phyloP scores from a whole-genome alignment of 2,888 invertebrate genomes.

The Ectemnius cavifrons region DNA sequence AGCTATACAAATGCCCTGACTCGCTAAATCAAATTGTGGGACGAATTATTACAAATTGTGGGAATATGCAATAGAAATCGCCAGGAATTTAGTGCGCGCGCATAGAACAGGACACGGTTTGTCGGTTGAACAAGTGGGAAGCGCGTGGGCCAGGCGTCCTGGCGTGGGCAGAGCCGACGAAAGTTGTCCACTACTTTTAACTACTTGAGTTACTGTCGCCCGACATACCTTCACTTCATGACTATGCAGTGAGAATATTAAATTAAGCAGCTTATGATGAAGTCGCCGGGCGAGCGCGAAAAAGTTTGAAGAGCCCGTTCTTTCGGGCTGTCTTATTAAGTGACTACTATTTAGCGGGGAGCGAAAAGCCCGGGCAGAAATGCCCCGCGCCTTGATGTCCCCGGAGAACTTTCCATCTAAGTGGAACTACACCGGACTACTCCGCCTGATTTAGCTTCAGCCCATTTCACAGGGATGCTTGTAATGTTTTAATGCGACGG shows the following conservation, averaged over 20 bases:
- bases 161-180: not conserved
- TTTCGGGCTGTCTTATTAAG: constrained; percentile 12
- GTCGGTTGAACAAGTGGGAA: constrained; percentile 1
- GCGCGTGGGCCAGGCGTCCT: constrained; percentile 4
- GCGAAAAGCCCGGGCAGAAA: not conserved
- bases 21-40: not conserved
- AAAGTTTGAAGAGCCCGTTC: constrained; percentile 21
- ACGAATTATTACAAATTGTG: not conserved
- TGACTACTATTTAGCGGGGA: not conserved
- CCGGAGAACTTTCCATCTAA: not conserved
- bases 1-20: not conserved
- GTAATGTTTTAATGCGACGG: no score
- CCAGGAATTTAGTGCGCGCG: not conserved
- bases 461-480: not conserved
- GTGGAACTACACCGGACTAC: not conserved
- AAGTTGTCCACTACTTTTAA: constrained; percentile 8
- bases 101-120: not conserved
- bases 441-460: not conserved
- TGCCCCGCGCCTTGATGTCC: not conserved
- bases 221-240: constrained; percentile 51
- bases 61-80: not conserved
- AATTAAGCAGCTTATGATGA: constrained; percentile 52
- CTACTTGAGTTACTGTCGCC: constrained; percentile 3
- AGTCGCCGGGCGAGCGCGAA: constrained; percentile 37
- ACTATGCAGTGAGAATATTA: constrained; percentile 53